Conservation (phyloP, 2,113 vertebrate genomes). For the Misgurnus anguillicaudatus region DNA sequence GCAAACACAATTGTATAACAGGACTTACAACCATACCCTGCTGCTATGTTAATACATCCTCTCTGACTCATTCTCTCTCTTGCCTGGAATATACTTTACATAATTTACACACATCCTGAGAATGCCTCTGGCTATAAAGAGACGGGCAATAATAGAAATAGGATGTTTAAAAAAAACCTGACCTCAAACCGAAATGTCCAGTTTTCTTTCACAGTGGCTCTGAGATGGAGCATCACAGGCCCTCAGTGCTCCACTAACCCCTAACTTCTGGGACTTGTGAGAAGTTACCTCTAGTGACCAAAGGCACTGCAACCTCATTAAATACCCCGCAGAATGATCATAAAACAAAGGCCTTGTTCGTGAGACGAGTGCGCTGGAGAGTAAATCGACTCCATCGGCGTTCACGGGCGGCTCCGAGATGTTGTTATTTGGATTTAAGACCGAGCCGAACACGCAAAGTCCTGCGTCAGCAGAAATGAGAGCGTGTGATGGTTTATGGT, state of each 20-base stretch:
- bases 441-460: slow-evolving; percentile 12
- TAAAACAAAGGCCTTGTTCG: slow-evolving; percentile 17
- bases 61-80: background rate
- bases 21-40: too few relatives aligned
- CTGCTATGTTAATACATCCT: background rate
- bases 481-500: slow-evolving; percentile 32
- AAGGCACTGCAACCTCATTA: slow-evolving; percentile 22
- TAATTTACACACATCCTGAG: slow-evolving; percentile 22
- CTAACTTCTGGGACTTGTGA: background rate
- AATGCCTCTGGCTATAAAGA: background rate
- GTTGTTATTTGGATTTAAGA: slow-evolving; percentile 31
- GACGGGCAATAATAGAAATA: background rate
- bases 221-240: background rate
- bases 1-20: too few relatives aligned
- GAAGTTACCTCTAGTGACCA: slow-evolving; percentile 2
- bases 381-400: slow-evolving; percentile 19
- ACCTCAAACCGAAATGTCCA: slow-evolving; percentile 18
- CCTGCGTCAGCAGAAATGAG: slow-evolving; percentile 28
- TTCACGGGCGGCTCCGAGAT: slow-evolving; percentile 24
- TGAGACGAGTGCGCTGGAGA: background rate
- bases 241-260: slow-evolving; percentile 1
- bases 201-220: background rate
- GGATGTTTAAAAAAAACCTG: background rate
- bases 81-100: background rate
- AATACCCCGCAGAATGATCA: slow-evolving; percentile 2